Percentiles rank a stretch among this genome's conserved stretches.
Conservation (phyloP, 2,797 vertebrate genomes). For the Sebastes goodei region DNA sequence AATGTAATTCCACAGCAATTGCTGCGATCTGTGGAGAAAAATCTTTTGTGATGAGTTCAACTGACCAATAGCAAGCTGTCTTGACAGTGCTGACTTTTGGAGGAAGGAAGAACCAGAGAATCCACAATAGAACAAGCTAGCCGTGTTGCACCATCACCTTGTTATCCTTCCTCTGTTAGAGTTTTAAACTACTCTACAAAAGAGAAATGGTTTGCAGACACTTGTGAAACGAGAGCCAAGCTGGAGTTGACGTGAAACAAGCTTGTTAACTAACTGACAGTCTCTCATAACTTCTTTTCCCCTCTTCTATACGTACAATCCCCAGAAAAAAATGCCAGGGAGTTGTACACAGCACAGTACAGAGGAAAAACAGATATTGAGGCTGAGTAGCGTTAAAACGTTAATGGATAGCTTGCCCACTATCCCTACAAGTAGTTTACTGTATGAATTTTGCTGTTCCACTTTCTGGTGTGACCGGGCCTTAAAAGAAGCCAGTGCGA, state of each 20-base stretch:
- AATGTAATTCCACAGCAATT: background rate
- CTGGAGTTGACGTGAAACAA: background rate
- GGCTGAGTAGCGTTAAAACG: background rate
- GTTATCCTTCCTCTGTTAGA: background rate
- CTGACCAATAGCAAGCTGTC: background rate
- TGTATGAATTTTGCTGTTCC: background rate
- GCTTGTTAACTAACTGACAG: background rate
- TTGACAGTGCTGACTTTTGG: background rate
- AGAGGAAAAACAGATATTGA: background rate
- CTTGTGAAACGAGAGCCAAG: background rate
- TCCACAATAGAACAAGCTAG: background rate
- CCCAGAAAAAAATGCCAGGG: background rate
- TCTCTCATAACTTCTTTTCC: background rate
- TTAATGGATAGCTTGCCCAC: background rate
- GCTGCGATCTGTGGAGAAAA: background rate
- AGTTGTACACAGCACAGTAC: background rate
- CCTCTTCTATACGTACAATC: background rate
- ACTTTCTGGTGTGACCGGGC: background rate
- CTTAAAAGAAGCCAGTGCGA: background rate
- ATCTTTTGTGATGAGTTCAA: background rate
- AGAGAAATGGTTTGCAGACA: background rate
- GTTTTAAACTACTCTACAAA: background rate
- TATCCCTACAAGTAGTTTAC: background rate
- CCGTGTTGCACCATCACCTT: background rate
- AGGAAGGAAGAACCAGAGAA: background rate